Evolutionary conservation across 2,888 invertebrate genomes (phyloP).

Genomic region (Idaea biselata): DNA sequence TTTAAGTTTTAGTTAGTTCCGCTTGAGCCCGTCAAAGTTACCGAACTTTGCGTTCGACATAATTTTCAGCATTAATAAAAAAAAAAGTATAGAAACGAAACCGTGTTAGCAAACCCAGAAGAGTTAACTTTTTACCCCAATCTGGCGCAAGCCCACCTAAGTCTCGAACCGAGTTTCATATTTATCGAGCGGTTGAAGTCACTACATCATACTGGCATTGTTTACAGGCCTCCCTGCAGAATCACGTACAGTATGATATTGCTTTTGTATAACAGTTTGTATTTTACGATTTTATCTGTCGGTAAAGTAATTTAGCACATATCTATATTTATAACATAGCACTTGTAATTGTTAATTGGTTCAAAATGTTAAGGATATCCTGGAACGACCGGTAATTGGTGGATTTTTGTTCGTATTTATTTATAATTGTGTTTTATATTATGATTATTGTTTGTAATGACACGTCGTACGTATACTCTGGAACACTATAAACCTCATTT

Average conservation of each 20-base stretch:
- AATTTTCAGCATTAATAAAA: too few species aligned
- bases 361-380: background rate
- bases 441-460: background rate
- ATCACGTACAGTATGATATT: constrained; percentile 36
- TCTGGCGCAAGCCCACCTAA: background rate
- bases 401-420: background rate
- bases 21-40: too few species aligned
- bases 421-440: background rate
- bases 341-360: background rate
- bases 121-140: too few species aligned
- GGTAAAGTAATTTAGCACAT: background rate
- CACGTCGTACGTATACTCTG: background rate
- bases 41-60: too few species aligned
- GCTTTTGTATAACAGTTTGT: background rate
- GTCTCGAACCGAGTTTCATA: constrained; percentile 28
- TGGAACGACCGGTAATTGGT: background rate
- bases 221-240: constrained; percentile 48
- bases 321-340: background rate
- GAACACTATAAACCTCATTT: background rate
- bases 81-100: too few species aligned
- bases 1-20: too few species aligned
- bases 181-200: constrained; percentile 50
- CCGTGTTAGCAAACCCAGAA: too few species aligned
- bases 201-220: constrained; percentile 60
- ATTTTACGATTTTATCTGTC: background rate